Conservation (phyloP, 2,888 invertebrate genomes). For the Euplexia lucipara region DNA sequence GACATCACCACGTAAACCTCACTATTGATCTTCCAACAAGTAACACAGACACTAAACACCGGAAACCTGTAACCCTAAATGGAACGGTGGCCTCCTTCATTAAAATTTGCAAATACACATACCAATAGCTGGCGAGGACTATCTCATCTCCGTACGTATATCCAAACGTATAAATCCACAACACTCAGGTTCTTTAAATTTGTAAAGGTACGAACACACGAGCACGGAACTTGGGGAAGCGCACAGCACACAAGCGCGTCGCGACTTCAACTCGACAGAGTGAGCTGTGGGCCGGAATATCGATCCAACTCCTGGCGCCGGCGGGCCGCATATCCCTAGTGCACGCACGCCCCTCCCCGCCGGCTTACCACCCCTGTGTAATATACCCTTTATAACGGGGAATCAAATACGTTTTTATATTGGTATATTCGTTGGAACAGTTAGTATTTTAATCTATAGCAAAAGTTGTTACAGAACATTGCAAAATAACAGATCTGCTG, state of each 20-base stretch:
- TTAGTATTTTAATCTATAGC: slow-evolving; percentile 15
- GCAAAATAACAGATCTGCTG: not conserved
- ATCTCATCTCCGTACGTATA: slow-evolving; percentile 83
- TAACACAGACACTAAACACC: slow-evolving; percentile 67
- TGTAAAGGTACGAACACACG: slow-evolving; percentile 70
- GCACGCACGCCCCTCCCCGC: slow-evolving; percentile 86
- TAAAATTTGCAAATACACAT: slow-evolving; percentile 66
- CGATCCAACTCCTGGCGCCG: slow-evolving; percentile 89
- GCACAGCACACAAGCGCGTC: slow-evolving; percentile 79
- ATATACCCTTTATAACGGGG: slow-evolving; percentile 73
- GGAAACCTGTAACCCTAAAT: slow-evolving; percentile 66
- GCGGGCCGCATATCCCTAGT: slow-evolving; percentile 88
- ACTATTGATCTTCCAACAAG: slow-evolving; percentile 78
- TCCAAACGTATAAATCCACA: slow-evolving; percentile 77
- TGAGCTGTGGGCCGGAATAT: slow-evolving; percentile 83
- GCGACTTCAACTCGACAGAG: slow-evolving; percentile 78
- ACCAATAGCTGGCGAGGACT: slow-evolving; percentile 78
- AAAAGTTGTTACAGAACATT: not conserved
- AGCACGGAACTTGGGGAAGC: slow-evolving; percentile 66
- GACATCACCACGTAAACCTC: slow-evolving; percentile 78
- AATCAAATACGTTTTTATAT: slow-evolving; percentile 59
- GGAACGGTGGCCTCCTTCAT: slow-evolving; percentile 49
- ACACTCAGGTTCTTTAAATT: slow-evolving; percentile 71
- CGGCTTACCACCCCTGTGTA: slow-evolving; percentile 76
- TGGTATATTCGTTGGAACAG: slow-evolving; percentile 17